Evolutionary conservation across 2,113 vertebrate species (phyloP).

Genomic region (Galbula dea): DNA sequence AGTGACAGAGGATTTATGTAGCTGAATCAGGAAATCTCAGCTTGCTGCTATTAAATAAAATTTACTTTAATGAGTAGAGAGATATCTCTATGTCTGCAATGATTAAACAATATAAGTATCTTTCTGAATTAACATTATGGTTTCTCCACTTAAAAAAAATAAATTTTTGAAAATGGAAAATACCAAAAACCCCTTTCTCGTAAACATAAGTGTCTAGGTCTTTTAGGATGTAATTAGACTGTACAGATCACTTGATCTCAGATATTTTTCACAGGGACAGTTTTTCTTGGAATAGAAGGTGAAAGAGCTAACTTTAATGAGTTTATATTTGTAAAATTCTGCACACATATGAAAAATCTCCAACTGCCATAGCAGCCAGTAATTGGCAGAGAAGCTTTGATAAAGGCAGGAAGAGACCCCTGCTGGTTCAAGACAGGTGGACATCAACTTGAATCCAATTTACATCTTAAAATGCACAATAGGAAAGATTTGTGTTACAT

Average conservation of each 20-base stretch:
- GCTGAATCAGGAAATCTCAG: conserved; percentile 17
- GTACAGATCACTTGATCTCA: conserved; percentile 25
- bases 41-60: background rate
- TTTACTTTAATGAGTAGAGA: background rate
- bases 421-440: conserved; percentile 68
- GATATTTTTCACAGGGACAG: background rate
- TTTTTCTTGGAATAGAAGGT: conserved; percentile 31
- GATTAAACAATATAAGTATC: background rate
- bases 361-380: conserved; percentile 45
- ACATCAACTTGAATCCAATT: conserved; percentile 67
- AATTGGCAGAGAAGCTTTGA: conserved; percentile 66
- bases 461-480: conserved; percentile 49
- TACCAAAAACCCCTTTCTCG: background rate
- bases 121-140: background rate
- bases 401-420: conserved; percentile 28
- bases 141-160: background rate
- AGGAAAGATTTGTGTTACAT: conserved; percentile 37
- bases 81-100: background rate
- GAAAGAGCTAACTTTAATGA: conserved; percentile 64
- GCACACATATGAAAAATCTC: conserved; percentile 14
- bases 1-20: background rate
- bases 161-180: background rate
- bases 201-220: background rate
- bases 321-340: conserved; percentile 61
- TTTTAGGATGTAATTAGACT: conserved; percentile 6